Percentiles rank a stretch among this genome's conserved stretches.
Conservation (phyloP, 2,113 vertebrate genomes). For the Sapajus apella region DNA sequence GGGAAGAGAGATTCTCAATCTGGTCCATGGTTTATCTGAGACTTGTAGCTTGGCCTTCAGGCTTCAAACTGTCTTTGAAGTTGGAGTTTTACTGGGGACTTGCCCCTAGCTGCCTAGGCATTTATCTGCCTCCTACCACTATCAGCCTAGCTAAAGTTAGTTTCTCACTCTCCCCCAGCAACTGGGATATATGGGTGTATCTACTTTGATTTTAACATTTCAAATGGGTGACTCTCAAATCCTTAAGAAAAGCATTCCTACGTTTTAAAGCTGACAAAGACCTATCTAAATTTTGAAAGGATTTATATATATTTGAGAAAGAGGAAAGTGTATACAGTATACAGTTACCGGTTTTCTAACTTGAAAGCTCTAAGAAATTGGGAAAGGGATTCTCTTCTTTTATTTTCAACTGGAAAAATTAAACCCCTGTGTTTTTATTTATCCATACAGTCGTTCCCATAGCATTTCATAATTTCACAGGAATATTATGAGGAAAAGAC, state of each 20-base stretch:
- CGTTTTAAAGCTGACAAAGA: background rate
- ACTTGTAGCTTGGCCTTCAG: no score
- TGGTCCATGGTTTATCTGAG: no score
- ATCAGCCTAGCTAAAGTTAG: background rate
- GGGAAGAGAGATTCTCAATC: no score
- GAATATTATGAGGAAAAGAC: background rate
- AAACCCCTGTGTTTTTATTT: background rate
- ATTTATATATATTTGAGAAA: background rate
- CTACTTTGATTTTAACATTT: background rate
- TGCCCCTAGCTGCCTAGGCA: no score
- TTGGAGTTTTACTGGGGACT: no score
- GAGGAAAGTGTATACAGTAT: background rate
- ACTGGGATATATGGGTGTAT: background rate
- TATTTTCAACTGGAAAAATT: background rate
- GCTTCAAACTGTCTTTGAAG: no score
- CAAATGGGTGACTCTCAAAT: background rate
- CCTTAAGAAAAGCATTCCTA: background rate
- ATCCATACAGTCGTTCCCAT: background rate
- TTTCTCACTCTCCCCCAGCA: background rate
- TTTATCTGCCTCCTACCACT: no score
- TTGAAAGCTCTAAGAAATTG: background rate
- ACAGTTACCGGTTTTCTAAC: background rate
- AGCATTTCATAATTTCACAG: background rate
- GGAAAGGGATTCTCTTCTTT: background rate
- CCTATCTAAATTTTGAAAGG: background rate